Percentiles rank a stretch among this genome's conserved stretches.
Conservation (phyloP, 2,797 vertebrate species). For the Sebastes hopkinsi region DNA sequence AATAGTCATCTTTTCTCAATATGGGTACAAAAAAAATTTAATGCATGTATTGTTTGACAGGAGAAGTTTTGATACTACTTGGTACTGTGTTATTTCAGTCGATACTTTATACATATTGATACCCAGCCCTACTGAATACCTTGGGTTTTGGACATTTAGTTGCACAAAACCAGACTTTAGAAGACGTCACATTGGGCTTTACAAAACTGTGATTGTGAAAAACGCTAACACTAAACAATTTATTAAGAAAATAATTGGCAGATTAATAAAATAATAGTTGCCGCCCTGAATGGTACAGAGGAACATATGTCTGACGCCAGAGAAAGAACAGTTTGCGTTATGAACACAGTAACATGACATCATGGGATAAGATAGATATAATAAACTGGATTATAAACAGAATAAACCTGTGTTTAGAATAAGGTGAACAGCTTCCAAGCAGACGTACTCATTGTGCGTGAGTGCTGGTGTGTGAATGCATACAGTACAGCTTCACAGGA, state of each 20-base stretch:
- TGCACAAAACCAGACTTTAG: neutral
- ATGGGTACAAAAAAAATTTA: too few relatives aligned
- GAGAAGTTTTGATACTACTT: too few relatives aligned
- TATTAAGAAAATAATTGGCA: neutral
- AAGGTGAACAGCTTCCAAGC: conserved; percentile 15
- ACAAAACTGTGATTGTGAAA: neutral
- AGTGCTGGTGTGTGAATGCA: conserved; percentile 32
- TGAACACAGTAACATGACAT: neutral
- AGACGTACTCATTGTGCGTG: conserved; percentile 19
- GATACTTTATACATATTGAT: too few relatives aligned
- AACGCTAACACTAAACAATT: neutral
- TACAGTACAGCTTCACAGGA: conserved; percentile 54
- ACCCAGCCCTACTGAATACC: neutral
- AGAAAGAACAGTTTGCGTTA: neutral
- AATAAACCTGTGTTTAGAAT: conserved; percentile 29
- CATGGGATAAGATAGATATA: neutral
- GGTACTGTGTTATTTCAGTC: too few relatives aligned
- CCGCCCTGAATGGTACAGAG: neutral
- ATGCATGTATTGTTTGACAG: too few relatives aligned
- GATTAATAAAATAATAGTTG: neutral
- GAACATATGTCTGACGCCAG: neutral
- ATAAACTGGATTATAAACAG: neutral
- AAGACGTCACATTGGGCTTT: neutral
- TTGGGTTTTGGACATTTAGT: neutral
- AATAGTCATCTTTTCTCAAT: too few relatives aligned